These are phyloP conservation scores for Macaria notata DNA, from an alignment of 2,888 invertebrate species.

Conservation along the genomic window DNA sequence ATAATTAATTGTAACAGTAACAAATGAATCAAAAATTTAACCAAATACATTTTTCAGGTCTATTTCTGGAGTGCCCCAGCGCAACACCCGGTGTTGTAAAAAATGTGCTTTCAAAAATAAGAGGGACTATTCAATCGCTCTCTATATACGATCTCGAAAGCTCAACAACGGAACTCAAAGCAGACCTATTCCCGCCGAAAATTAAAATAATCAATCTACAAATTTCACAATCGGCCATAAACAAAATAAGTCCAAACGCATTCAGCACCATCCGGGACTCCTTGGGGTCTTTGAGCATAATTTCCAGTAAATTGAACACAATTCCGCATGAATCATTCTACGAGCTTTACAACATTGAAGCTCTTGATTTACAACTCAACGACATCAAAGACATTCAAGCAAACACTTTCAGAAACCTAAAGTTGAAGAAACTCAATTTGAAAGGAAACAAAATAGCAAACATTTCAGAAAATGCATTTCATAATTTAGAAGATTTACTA, in stretches of 20 bases:
- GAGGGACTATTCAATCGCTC: constrained; percentile 89
- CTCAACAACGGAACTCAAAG: constrained; percentile 87
- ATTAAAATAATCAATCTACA: constrained; percentile 88
- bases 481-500: constrained; percentile 88
- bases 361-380: constrained; percentile 92
- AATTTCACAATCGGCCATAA: constrained; percentile 89
- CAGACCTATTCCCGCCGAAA: constrained; percentile 88
- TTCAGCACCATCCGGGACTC: constrained; percentile 86
- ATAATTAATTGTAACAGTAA: too few relatives aligned
- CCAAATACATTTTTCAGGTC: constrained; percentile 73
- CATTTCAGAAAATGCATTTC: constrained; percentile 92
- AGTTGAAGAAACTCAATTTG: constrained; percentile 90
- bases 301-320: constrained; percentile 87
- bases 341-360: constrained; percentile 86
- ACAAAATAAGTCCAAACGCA: constrained; percentile 86
- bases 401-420: constrained; percentile 92
- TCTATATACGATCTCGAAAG: constrained; percentile 94
- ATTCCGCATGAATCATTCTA: constrained; percentile 90
- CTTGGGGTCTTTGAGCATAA: constrained; percentile 88
- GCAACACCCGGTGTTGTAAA: constrained; percentile 89
- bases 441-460: constrained; percentile 92
- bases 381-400: constrained; percentile 91
- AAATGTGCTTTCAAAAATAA: constrained; percentile 87
- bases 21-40: too few relatives aligned
- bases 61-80: constrained; percentile 94